Evolutionary conservation across 2,797 vertebrate genomes (phyloP).

Genomic region (Diglossa cyanea): DNA sequence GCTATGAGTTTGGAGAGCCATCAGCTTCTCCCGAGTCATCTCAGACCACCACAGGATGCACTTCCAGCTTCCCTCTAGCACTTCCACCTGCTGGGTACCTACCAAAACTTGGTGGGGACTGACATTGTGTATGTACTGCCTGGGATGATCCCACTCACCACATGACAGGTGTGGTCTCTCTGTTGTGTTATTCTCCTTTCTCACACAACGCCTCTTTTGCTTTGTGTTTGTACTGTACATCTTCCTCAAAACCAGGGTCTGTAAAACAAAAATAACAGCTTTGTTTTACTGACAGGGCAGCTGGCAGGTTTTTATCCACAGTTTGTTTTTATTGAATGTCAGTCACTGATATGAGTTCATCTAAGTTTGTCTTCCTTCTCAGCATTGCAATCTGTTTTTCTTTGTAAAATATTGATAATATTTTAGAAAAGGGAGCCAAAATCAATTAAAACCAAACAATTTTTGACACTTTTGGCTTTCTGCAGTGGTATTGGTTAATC

Average conservation of each 20-base stretch:
- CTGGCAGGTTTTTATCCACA: not conserved
- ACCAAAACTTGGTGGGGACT: not conserved
- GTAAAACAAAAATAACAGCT: not conserved
- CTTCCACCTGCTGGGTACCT: accelerated
- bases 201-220: not conserved
- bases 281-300: not conserved
- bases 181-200: not conserved
- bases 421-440: slow-evolving; percentile 51
- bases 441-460: slow-evolving; percentile 63
- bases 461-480: slow-evolving; percentile 24
- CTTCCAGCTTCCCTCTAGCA: not conserved
- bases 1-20: not conserved
- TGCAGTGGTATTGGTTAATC: slow-evolving; percentile 61
- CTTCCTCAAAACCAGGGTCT: not conserved
- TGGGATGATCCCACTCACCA: not conserved
- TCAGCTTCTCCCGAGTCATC: not conserved
- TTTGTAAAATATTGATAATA: not conserved
- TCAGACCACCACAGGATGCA: not conserved
- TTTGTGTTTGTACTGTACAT: not conserved
- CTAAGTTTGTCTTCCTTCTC: not conserved
- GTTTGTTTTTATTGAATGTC: not conserved
- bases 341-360: not conserved
- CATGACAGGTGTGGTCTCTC: not conserved
- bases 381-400: not conserved
- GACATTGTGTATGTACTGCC: accelerated